Evolutionary conservation across 2,113 vertebrate genomes (phyloP).

Genomic region (Pachypanchax playfairii): DNA sequence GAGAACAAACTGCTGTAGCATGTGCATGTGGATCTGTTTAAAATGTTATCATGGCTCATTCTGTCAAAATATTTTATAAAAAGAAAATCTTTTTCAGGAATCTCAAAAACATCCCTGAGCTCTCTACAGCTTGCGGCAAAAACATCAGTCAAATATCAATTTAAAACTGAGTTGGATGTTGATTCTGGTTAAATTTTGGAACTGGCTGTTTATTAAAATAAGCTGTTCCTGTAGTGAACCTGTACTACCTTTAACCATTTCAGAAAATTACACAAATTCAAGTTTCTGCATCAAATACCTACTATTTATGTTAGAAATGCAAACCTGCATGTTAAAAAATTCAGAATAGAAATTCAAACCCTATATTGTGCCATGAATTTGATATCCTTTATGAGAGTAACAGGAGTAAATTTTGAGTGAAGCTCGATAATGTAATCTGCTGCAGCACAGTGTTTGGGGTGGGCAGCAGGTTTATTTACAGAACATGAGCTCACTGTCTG

Average conservation of each 20-base stretch:
- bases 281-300: not conserved
- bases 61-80: not conserved
- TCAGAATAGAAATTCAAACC: not conserved
- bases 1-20: not conserved
- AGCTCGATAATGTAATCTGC: not conserved
- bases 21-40: not conserved
- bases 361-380: not conserved
- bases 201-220: no score
- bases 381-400: not conserved
- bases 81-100: not conserved
- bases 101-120: no score
- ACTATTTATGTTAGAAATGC: not conserved
- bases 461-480: conserved; percentile 23
- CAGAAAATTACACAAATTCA: not conserved
- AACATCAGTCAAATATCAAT: not conserved
- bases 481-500: conserved; percentile 30
- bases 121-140: not conserved
- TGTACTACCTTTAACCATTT: no score
- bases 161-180: not conserved
- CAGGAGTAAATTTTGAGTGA: not conserved
- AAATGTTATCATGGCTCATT: no score
- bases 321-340: not conserved
- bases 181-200: not conserved
- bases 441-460: conserved; percentile 1
- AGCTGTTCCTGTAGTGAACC: no score